Evolutionary conservation across 1,140 invertebrate species (phyloP).

Genomic region (Zaprionus camerounensis): DNA sequence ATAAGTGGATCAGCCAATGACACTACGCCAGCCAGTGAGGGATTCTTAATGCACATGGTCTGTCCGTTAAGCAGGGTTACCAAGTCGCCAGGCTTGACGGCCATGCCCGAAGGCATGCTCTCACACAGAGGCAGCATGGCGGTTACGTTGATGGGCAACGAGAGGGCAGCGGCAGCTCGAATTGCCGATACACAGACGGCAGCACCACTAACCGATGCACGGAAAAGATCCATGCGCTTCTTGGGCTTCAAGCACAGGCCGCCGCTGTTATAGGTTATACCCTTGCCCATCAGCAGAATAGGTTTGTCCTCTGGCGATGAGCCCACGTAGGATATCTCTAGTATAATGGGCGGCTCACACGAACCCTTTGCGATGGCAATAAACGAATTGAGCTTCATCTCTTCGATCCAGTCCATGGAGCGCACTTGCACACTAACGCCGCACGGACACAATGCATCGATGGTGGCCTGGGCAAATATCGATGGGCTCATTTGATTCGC

Average conservation of each 20-base stretch:
- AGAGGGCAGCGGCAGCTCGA: conserved; percentile 66
- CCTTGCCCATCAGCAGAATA: conserved; percentile 66
- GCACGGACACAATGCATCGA: conserved; percentile 85
- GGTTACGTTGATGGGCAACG: conserved; percentile 90
- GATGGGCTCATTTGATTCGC: conserved; percentile 94
- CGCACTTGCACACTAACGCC: conserved; percentile 88
- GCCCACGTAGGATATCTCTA: conserved; percentile 71
- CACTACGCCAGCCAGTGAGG: conserved; percentile 93
- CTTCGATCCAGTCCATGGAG: conserved; percentile 85
- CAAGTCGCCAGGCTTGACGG: conserved; percentile 94
- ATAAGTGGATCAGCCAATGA: conserved; percentile 94
- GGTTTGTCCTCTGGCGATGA: conserved; percentile 60
- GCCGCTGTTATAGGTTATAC: conserved; percentile 86
- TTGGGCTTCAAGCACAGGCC: conserved; percentile 93
- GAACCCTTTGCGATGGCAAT: conserved; percentile 92
- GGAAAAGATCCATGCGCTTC: conserved; percentile 91
- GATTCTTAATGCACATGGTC: conserved; percentile 91
- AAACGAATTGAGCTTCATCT: conserved; percentile 85
- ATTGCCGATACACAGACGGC: conserved; percentile 61
- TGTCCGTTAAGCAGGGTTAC: conserved; percentile 93
- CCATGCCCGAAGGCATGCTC: conserved; percentile 93
- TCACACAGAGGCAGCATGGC: conserved; percentile 92
- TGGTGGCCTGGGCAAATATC: conserved; percentile 89
- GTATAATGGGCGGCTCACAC: conserved; percentile 86
- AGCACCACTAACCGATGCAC: conserved; percentile 90